Conservation (phyloP, 2,797 vertebrate genomes). For the Trichosurus vulpecula region DNA sequence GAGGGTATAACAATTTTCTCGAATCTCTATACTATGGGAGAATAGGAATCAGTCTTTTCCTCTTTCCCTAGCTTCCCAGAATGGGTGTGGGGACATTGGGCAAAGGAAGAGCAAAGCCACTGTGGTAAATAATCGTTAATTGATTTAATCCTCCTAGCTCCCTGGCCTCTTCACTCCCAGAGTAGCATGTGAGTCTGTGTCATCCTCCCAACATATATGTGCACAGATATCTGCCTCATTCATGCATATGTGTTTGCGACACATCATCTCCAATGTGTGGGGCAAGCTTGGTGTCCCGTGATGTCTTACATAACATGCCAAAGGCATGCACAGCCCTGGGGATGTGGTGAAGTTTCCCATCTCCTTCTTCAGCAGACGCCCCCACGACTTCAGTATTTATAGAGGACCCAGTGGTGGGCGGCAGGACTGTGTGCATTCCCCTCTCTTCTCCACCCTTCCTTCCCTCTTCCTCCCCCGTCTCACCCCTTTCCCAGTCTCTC, state of each 20-base stretch:
- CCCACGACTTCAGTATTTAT: slow-evolving; percentile 30
- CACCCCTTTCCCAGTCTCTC: neutral
- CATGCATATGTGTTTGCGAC: neutral
- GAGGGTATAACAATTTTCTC: neutral
- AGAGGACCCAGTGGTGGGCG: slow-evolving; percentile 12
- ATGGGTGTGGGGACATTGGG: neutral
- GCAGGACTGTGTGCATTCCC: neutral
- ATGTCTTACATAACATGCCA: neutral
- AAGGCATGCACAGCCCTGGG: neutral
- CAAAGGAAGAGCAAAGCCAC: neutral
- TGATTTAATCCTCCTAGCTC: neutral
- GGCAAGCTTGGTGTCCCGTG: neutral
- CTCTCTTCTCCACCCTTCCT: neutral
- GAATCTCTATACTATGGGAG: neutral
- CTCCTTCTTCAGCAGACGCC: neutral
- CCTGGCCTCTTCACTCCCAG: neutral
- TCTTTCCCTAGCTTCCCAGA: neutral
- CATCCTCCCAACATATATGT: neutral
- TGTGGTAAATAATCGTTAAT: neutral
- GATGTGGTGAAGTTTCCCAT: neutral
- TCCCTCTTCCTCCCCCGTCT: neutral
- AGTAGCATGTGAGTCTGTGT: neutral
- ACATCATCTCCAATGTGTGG: neutral
- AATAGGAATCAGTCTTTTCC: neutral
- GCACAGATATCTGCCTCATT: neutral